A percentile compares a stretch with the other conserved stretches of the same genome.
These are phyloP conservation scores for Aphelinus certus DNA, from an alignment of 1,140 invertebrate species.

Conservation along the genomic window DNA sequence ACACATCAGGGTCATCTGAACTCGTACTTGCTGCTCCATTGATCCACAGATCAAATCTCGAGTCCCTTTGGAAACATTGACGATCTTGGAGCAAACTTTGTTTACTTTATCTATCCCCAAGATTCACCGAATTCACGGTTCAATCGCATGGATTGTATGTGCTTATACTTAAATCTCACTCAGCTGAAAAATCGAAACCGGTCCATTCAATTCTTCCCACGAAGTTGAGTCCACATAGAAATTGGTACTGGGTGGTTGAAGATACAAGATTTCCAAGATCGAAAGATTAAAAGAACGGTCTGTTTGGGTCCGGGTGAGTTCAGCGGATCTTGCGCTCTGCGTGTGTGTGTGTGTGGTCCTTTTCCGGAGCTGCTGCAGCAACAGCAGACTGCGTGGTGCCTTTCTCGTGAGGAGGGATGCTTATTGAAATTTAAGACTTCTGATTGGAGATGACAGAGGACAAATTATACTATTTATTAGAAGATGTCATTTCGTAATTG, in stretches of 20 bases:
- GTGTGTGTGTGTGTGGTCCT: conserved; percentile 2
- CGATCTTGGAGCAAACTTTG: conserved; percentile 13
- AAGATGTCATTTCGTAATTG: too few species aligned
- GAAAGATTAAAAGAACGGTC: not conserved
- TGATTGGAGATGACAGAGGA: too few species aligned
- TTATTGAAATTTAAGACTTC: too few species aligned
- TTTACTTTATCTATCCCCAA: conserved; percentile 12
- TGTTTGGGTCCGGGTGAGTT: conserved; percentile 11
- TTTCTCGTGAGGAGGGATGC: too few species aligned
- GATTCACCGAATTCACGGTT: conserved; percentile 23
- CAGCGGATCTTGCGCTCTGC: too few species aligned
- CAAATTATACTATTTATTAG: too few species aligned
- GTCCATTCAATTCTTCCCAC: conserved; percentile 23
- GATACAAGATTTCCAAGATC: not conserved
- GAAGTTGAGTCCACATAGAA: not conserved
- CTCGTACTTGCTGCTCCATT: conserved; percentile 1
- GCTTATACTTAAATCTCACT: not conserved
- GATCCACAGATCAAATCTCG: not conserved
- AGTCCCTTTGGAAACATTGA: conserved; percentile 4
- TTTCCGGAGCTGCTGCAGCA: not conserved
- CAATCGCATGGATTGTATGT: too few species aligned
- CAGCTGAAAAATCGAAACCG: conserved; percentile 11
- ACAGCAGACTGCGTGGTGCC: too few species aligned
- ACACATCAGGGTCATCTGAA: not conserved
- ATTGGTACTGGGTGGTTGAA: not conserved